Evolutionary conservation across 2,797 vertebrate genomes (phyloP), one percentile per base, ranked within the genome.

Genomic region (Octomys mimax): DNA sequence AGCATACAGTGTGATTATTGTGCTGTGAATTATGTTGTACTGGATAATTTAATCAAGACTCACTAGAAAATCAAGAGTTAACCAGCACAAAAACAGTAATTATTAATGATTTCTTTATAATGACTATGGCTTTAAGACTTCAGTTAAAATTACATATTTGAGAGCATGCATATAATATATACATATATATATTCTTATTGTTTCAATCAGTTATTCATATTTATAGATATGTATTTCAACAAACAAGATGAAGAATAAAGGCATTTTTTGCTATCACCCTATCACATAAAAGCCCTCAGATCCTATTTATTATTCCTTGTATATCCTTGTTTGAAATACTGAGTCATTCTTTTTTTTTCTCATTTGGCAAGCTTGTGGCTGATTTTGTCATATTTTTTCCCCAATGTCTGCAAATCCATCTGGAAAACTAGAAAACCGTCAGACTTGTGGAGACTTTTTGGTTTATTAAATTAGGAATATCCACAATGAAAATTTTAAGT

Each of bases 391-490:
- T 8, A 88, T 66, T 81, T 77, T 95, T 96, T 95, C n/a, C 24
- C n/a, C 77, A 90, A 64, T 83, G 73, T 95, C 93, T 94, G 86
- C 89, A 93, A 96, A 93, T 77, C n/a, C 68, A 92, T 95, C 92
- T 94, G 88, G 88, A 94, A 96, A 95, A 86, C n/a, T 82, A 92
- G 64, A 86, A 96, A 93, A 88, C 10, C 49, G 62, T 94, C 82
- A 93, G 39, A 82, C 39, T 93, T 94, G n/a, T 90, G 57, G 79
- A 57, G 39, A 93, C 57, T 89, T 94, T 93, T 95, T 62, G 39
- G 82, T 95, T 96, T 96, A 91, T 80, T 59, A 94, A 95, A 96
- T 95, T 94, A 88, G 42, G 68, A 96, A 95, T 83, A 62, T 77
- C 64, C 83, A 95, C 92, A 95, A 31, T 95, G 52, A 96, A 96